These are phyloP conservation scores for Neosilurus mollespiculum DNA, from an alignment of 2,797 vertebrate species.

Conservation along the genomic window DNA sequence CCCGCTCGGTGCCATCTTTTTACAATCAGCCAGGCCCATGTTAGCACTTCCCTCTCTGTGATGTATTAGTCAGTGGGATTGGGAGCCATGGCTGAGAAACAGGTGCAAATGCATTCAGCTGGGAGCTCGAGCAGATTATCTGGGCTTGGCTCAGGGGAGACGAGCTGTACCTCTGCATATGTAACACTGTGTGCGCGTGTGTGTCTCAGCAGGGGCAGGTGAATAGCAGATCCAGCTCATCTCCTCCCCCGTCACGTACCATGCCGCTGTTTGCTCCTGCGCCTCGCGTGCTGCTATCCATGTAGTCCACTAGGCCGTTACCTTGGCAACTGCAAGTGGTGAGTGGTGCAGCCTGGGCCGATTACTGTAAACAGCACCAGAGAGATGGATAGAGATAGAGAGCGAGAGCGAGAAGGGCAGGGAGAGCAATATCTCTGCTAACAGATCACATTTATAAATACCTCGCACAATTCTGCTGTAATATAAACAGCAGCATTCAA, in stretches of 20 bases:
- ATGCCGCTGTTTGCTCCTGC: slow-evolving; percentile 60
- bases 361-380: slow-evolving; percentile 47
- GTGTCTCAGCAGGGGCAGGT: slow-evolving; percentile 60
- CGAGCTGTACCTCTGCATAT: slow-evolving; percentile 48
- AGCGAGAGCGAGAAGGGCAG: slow-evolving; percentile 22
- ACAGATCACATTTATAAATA: slow-evolving; percentile 37
- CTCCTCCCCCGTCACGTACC: slow-evolving; percentile 72
- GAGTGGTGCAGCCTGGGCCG: slow-evolving; percentile 27
- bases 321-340: slow-evolving; percentile 60
- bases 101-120: slow-evolving; percentile 71
- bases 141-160: slow-evolving; percentile 56
- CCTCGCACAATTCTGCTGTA: background rate
- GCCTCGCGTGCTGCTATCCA: slow-evolving; percentile 57
- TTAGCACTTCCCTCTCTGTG: slow-evolving; percentile 45
- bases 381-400: slow-evolving; percentile 28
- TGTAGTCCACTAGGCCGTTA: slow-evolving; percentile 58
- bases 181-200: slow-evolving; percentile 19
- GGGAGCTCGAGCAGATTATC: slow-evolving; percentile 70
- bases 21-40: slow-evolving; percentile 42
- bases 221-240: slow-evolving; percentile 70
- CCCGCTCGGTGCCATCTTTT: background rate
- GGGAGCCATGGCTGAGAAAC: slow-evolving; percentile 66
- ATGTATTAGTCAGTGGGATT: slow-evolving; percentile 67
- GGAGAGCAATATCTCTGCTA: slow-evolving; percentile 33
- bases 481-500: slow-evolving; percentile 25